Conservation (phyloP, 1,140 invertebrate genomes). For the Drosophila tropicalis region DNA sequence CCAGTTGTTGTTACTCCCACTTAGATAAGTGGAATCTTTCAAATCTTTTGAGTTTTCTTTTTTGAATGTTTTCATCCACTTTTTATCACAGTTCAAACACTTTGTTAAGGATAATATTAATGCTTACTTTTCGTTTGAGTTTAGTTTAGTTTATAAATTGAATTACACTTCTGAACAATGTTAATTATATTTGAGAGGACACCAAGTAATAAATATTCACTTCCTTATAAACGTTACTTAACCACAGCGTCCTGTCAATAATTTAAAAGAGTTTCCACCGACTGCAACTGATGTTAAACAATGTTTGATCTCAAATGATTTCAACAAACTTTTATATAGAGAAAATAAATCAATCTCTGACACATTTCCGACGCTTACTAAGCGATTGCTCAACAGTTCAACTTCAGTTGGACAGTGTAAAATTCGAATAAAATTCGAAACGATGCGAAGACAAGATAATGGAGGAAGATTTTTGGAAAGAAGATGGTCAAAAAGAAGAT, state of each 20-base stretch:
- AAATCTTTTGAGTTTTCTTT: too few species aligned
- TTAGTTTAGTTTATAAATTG: not conserved
- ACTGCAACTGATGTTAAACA: not conserved
- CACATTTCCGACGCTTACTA: not conserved
- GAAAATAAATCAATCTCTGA: not conserved
- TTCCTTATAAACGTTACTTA: not conserved
- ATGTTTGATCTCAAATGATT: slow-evolving; percentile 3
- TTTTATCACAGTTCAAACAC: not conserved
- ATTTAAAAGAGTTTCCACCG: not conserved
- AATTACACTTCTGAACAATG: not conserved
- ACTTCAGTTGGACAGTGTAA: slow-evolving; percentile 51
- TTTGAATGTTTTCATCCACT: too few species aligned
- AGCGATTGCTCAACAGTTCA: slow-evolving; percentile 2
- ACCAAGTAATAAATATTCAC: not conserved
- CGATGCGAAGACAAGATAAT: slow-evolving; percentile 27
- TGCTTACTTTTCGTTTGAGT: not conserved
- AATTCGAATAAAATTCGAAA: slow-evolving; percentile 24
- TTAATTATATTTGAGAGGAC: not conserved
- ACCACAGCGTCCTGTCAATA: not conserved
- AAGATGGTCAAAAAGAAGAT: slow-evolving; percentile 25
- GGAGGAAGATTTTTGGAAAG: slow-evolving; percentile 14
- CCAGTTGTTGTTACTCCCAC: too few species aligned
- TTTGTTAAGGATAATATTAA: not conserved
- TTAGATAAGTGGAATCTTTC: too few species aligned
- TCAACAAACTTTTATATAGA: slow-evolving; percentile 3